Evolutionary conservation across 2,888 invertebrate species (phyloP).

Genomic region (Dascillus cervinus): DNA sequence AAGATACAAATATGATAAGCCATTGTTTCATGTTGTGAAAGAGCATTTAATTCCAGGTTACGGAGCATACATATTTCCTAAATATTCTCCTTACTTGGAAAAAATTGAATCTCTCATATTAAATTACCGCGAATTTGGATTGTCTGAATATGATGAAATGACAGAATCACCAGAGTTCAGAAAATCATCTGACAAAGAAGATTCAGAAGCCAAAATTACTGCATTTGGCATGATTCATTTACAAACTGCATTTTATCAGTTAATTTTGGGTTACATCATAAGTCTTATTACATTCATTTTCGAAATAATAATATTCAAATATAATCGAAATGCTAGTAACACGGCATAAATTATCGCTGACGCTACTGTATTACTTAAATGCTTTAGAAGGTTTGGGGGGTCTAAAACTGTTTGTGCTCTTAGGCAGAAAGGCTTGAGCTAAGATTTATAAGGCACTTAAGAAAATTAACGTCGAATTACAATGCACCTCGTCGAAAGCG

Average conservation of each 20-base stretch:
- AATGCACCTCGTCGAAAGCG: too few relatives aligned
- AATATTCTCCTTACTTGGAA: conserved; percentile 6
- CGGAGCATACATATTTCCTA: conserved; percentile 4
- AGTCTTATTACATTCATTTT: too few relatives aligned
- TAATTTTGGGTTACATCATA: neutral
- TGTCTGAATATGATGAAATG: neutral
- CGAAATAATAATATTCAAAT: too few relatives aligned
- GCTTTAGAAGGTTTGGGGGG: conserved; percentile 56
- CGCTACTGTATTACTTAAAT: conserved; percentile 53
- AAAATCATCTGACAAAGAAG: neutral
- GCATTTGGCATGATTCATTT: neutral
- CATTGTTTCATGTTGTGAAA: conserved; percentile 2
- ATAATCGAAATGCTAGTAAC: too few relatives aligned
- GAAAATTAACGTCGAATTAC: too few relatives aligned
- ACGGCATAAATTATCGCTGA: conserved; percentile 52
- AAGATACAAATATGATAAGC: neutral
- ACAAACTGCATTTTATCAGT: conserved; percentile 3
- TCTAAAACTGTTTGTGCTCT: too few relatives aligned
- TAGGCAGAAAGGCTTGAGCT: too few relatives aligned
- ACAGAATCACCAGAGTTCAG: neutral
- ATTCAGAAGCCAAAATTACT: too few relatives aligned
- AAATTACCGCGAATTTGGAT: conserved; percentile 2
- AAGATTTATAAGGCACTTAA: too few relatives aligned
- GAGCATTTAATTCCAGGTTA: conserved; percentile 6
- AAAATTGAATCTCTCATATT: conserved; percentile 2